A percentile compares a stretch with the other conserved stretches of the same genome.
Conservation (phyloP, 1,140 invertebrate genomes). For the Eciton burchellii region DNA sequence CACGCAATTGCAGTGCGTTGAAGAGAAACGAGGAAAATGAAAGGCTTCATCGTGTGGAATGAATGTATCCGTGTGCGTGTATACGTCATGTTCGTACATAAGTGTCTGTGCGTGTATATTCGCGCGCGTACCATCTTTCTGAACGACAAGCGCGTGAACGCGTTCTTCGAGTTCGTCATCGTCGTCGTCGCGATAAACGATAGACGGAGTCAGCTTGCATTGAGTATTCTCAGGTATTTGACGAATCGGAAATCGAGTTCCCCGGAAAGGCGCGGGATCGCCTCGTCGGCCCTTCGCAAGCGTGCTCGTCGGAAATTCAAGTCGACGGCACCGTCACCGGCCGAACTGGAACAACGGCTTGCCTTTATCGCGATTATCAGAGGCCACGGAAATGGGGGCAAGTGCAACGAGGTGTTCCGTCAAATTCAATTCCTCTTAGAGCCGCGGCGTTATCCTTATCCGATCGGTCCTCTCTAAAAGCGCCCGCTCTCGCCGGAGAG, state of each 20-base stretch:
- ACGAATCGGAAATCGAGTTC: slow-evolving; percentile 51
- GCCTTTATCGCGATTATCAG: slow-evolving; percentile 66
- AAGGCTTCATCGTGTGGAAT: slow-evolving; percentile 17
- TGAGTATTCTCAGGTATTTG: slow-evolving; percentile 12
- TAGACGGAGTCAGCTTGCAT: neutral
- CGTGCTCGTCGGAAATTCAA: slow-evolving; percentile 53
- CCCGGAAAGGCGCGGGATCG: slow-evolving; percentile 25
- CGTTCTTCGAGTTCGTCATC: neutral
- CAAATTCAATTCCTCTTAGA: slow-evolving; percentile 70
- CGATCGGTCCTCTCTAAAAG: slow-evolving; percentile 21
- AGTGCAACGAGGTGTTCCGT: slow-evolving; percentile 63
- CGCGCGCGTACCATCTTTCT: neutral
- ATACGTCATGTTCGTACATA: neutral
- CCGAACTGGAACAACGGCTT: slow-evolving; percentile 53
- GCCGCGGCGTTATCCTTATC: slow-evolving; percentile 32
- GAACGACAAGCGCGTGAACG: neutral
- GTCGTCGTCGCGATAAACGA: slow-evolving; percentile 13
- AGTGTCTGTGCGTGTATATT: neutral
- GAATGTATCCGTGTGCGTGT: neutral
- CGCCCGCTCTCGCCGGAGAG: neutral
- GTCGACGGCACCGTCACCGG: slow-evolving; percentile 44
- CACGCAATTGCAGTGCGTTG: slow-evolving; percentile 39
- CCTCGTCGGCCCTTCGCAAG: slow-evolving; percentile 48
- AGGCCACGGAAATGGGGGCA: slow-evolving; percentile 63
- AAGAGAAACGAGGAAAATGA: slow-evolving; percentile 50